Evolutionary conservation across 37 sponge, comb jelly and placozoan species (phyloP).

Genomic region (Corticium candelabrum): DNA sequence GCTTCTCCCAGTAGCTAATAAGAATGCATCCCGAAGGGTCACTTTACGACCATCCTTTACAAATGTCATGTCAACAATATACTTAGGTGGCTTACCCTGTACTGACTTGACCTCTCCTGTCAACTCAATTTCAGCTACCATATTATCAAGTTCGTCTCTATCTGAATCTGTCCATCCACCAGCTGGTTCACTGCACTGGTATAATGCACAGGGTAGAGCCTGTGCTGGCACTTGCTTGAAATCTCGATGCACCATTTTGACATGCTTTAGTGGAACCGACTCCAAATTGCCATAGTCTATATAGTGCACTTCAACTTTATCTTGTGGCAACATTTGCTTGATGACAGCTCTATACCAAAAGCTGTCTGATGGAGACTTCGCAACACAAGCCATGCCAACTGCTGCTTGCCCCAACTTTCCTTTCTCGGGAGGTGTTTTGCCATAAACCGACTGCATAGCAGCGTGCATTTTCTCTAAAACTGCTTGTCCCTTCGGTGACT

Average conservation of each 20-base stretch:
- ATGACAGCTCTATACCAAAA: slow-evolving; percentile 57
- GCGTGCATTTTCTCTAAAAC: slow-evolving; percentile 14
- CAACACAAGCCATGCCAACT: slow-evolving; percentile 31
- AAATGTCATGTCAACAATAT: no score
- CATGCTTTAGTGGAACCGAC: background rate
- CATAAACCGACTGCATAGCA: slow-evolving; percentile 9
- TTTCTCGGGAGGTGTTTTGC: slow-evolving; percentile 12
- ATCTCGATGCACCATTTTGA: background rate
- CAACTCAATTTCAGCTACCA: no score
- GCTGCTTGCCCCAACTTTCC: background rate
- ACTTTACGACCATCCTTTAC: no score
- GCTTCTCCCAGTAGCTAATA: no score
- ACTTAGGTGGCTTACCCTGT: no score
- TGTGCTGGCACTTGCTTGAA: background rate
- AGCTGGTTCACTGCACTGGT: no score
- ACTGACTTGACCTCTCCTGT: no score
- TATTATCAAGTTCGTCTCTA: no score
- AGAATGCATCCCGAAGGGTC: no score
- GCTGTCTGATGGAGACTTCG: slow-evolving; percentile 41
- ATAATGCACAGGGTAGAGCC: no score
- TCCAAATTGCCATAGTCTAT: slow-evolving; percentile 70
- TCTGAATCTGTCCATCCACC: no score
- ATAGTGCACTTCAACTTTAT: slow-evolving; percentile 31
- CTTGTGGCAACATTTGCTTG: background rate
- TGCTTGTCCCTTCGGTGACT: background rate